Conservation (phyloP, 2,797 vertebrate genomes). For the Siniperca obscura region DNA sequence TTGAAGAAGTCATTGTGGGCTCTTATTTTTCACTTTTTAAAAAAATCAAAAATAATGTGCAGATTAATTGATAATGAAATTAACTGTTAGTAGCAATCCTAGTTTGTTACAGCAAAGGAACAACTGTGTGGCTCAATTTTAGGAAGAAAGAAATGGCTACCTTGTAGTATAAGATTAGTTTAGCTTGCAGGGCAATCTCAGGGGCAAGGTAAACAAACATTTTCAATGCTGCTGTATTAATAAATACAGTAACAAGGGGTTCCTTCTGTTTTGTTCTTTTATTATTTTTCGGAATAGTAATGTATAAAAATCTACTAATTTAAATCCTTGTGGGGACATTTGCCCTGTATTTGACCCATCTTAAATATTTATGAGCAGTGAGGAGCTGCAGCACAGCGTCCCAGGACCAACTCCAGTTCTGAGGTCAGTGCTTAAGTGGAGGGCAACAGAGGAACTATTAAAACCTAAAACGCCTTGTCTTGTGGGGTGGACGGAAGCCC, state of each 20-base stretch:
- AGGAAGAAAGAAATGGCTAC: background rate
- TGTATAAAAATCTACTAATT: background rate
- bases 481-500: background rate
- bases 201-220: no score
- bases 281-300: background rate
- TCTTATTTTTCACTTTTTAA: background rate
- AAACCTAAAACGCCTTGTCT: background rate
- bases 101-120: background rate
- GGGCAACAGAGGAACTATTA: background rate
- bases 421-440: constrained; percentile 4
- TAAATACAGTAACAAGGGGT: fast-evolving
- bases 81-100: background rate
- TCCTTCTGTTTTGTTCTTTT: background rate
- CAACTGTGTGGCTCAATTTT: background rate
- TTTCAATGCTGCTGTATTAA: background rate
- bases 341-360: background rate
- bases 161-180: background rate
- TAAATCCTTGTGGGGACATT: background rate
- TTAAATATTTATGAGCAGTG: background rate
- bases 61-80: background rate
- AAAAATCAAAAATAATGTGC: background rate
- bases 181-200: no score
- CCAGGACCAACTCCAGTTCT: background rate
- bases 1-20: background rate
- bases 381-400: background rate